Base-by-base conservation (phyloP, 2,888 invertebrate genomes). In the Sminthurinus aureus region DNA sequence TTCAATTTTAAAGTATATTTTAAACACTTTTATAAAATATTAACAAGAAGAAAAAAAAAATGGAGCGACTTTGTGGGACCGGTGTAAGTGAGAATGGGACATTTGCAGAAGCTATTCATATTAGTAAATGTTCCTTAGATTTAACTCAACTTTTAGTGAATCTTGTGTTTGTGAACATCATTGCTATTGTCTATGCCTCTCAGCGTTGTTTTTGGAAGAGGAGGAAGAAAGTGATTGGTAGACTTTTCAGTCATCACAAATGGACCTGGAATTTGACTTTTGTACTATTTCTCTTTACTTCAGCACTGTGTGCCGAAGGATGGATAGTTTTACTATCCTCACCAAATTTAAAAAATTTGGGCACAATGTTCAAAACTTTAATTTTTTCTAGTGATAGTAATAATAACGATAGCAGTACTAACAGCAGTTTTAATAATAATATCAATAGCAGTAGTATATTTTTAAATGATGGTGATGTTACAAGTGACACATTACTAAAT, bases 211-310 rank as follows among this genome's bases (percentile, higher is more conserved):
- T 84, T 80, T 22, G 67, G 38, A 18, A 73, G 15, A 78, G 84
- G 26, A 78, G 84, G 26, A 83, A 79, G n/a, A 79, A 71, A 71
- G 24, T 11, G 11, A 13, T 81, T 0, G 79, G 85, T 13, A 69
- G 12, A 51, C 84, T 87, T 79, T 87, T 87, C 71, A 79, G 66
- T 20, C 84, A 85, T 81, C 87, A 87, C 81, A 77, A 82, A 74
- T 81, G 84, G 50, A 67, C 85, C 24, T 87, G 87, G 87, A 84
- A 82, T 69, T 79, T 79, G 4, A 79, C 83, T 50, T 52, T 83
- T 15, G n/a, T 79, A 22, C 50, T 78, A 22, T 73, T 83, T 24
- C n/a, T 79, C 0, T 50, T 73, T 74, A 83, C 73, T 13, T 71
- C 79, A n/a, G 79, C 26, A 12, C 26, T 79, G 18, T 73, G 74